Evolutionary conservation across 1,140 invertebrate genomes (phyloP), one percentile per base, ranked within the genome.

Genomic region (Drosophila chauvacae): DNA sequence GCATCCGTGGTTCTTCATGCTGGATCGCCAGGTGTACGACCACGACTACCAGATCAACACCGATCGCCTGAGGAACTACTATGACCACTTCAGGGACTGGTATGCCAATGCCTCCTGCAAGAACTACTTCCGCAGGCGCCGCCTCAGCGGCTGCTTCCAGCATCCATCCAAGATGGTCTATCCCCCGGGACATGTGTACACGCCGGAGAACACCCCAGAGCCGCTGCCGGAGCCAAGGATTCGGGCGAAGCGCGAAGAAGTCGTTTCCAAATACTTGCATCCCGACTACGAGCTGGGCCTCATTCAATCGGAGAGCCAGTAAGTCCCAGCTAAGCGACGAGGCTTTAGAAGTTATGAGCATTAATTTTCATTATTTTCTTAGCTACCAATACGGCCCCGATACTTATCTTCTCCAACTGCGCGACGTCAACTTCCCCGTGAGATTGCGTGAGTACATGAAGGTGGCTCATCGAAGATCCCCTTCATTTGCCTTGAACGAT

Each of bases 381-480:
- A 98, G 97, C 87, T 98, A 98, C 93, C 97, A 98, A 93, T 96
- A 97, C 93, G 98, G 98, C 1, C 98, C 98, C 1, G 98, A 99
- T 91, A 99, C 98, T 1, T 98, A 99, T 93, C 94, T 99, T 4
- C 94, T 99, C 7, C 98, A 99, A 93, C 93, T 98, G 16, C 94
- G 98, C 39, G 98, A 99, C 93, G 96, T 97, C 1, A 96, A 97
- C 92, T 99, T 99, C 94, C 98, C 98, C 2, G 96, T 97, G 16
- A 94, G 98, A 55, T 93, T 98, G 39, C 94, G 97, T 50, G 96
- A 98, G 92, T 98, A 98, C 91, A 97, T 98, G 96, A 97, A 98
- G 94, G 96, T 97, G 4, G 97, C 97, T 0, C 95, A 95, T 48
- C 94, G 94, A 66, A 94, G 96, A 66, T 96, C 95, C 16, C 96